Evolutionary conservation across 2,797 vertebrate species (phyloP), one percentile per base, ranked within the genome.

Genomic region (Pterois miles): DNA sequence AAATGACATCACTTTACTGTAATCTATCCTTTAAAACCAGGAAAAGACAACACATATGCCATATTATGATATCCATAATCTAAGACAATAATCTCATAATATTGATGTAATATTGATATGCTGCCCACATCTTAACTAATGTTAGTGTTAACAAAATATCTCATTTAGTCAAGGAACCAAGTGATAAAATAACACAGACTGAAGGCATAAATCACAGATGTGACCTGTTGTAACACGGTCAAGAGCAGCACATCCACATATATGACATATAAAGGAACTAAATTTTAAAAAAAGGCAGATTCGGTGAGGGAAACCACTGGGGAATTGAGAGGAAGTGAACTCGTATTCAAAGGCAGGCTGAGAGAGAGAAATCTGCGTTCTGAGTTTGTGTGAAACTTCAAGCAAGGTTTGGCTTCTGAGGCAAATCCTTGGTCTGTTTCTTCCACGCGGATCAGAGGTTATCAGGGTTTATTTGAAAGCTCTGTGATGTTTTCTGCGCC

Each of bases 361-460:
- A 1, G 18, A 54, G 58, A 22, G 23, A 74, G 64, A 57, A 13
- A 29, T 58, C 25, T 46, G 8, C 29, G 9, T 25, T 6, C 58
- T 0, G 59, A 72, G 64, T 66, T 46, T 64, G 54, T 71, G 59
- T 70, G 57, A 67, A 84, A 74, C 76, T 66, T 79, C 67, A 74
- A 85, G 66, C 33, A 22, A 40, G 25, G 46, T 81, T 66, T 38
- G 58, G 63, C 70, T 76, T 86, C 71, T 23, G 33, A 78, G 58
- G 74, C 40, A 78, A 65, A 78, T 46, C 38, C 36, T 65, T 12
- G 8, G 56, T 69, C 59, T 74, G 62, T 50, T 66, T 71, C 9
- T 38, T 54, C 43, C 29, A 31, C 54, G 8, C n/a, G 74, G 59
- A 85, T 88, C 77, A 69, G 65, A 88, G 79, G 73, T 89, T 86